Percentiles rank a stretch among this genome's conserved stretches.
Conservation (phyloP, 2,113 vertebrate genomes). For the Eretmochelys imbricata region DNA sequence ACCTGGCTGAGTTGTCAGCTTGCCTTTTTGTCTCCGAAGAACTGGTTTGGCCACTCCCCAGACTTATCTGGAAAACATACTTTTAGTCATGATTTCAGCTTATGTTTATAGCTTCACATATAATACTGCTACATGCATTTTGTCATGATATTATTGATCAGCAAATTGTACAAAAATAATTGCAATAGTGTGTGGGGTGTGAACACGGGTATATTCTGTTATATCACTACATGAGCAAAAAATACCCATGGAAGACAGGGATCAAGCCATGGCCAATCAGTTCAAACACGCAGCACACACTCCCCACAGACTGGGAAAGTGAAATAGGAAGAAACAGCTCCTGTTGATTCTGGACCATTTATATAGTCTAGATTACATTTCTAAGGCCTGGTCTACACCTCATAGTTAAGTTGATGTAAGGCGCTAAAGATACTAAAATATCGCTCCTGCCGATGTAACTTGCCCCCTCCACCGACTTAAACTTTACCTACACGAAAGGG, state of each 20-base stretch:
- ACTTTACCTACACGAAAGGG: not conserved
- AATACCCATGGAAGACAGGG: not conserved
- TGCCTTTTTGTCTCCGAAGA: too few species aligned
- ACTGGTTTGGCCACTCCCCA: too few species aligned
- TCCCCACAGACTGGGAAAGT: not conserved
- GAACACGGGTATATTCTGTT: too few species aligned
- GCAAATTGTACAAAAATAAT: too few species aligned
- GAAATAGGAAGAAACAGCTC: not conserved
- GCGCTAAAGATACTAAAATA: not conserved
- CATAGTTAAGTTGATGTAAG: not conserved
- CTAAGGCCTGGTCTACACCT: not conserved
- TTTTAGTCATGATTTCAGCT: too few species aligned
- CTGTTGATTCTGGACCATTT: not conserved
- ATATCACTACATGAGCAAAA: not conserved
- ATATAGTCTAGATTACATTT: not conserved
- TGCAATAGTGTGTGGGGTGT: too few species aligned
- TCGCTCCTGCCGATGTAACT: not conserved
- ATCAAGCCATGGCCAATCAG: not conserved
- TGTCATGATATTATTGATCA: too few species aligned
- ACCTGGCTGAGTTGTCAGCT: too few species aligned
- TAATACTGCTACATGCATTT: too few species aligned
- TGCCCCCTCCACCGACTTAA: not conserved
- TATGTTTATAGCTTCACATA: too few species aligned
- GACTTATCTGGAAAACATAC: too few species aligned
- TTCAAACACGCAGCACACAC: not conserved